These are phyloP conservation scores for Lumbricus terrestris DNA, from an alignment of 2,888 invertebrate genomes.

Conservation along the genomic window DNA sequence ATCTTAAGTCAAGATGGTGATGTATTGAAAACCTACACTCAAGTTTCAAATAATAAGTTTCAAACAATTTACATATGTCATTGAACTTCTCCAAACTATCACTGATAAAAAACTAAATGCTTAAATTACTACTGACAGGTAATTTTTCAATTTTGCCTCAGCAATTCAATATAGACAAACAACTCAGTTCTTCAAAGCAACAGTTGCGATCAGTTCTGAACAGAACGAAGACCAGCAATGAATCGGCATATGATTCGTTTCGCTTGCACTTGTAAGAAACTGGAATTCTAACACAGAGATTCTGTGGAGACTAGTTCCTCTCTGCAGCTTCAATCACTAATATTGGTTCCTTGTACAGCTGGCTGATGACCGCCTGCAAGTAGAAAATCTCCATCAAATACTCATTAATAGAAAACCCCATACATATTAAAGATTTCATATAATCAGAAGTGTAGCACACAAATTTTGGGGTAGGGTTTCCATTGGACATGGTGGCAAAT, in stretches of 20 bases:
- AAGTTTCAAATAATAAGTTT: not conserved
- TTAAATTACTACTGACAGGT: not conserved
- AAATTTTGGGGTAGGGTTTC: no score
- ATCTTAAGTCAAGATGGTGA: not conserved
- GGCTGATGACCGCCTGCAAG: constrained; percentile 21
- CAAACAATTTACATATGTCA: not conserved
- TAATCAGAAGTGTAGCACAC: no score
- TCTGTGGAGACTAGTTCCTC: not conserved
- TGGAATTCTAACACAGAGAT: not conserved
- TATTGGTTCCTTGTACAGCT: constrained; percentile 21
- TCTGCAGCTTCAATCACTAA: constrained; percentile 23
- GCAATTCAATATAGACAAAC: not conserved
- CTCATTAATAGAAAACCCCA: not conserved
- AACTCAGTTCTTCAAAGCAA: not conserved
- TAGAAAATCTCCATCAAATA: constrained; percentile 8
- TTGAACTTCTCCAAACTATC: not conserved
- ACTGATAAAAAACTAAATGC: not conserved
- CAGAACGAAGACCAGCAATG: not conserved
- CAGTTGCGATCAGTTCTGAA: not conserved
- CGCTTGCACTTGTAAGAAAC: not conserved
- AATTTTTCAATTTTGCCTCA: not conserved
- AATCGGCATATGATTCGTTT: not conserved
- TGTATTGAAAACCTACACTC: not conserved
- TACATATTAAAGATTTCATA: not conserved
- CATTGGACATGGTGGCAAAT: no score